Evolutionary conservation across 2,888 invertebrate genomes (phyloP), one percentile per base, ranked within the genome.

Genomic region (Cheilosia variabilis): DNA sequence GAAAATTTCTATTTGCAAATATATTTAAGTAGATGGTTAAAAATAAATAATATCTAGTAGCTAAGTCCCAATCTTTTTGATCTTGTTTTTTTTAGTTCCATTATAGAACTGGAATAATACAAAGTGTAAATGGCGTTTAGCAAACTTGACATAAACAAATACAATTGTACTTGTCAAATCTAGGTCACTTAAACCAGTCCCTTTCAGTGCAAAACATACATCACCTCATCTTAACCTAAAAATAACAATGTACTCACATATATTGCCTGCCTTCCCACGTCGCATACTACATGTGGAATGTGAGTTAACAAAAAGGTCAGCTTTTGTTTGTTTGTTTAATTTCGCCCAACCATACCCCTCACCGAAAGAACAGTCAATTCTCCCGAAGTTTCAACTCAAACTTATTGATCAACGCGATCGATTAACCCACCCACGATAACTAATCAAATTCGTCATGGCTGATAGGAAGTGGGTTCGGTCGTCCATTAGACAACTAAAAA

Each of bases 401-500:
- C 52, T 68, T 60, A 62, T 43, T 68, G 68, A 34, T 60, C 31
- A 53, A 55, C 17, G n/a, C 57, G 37, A 55, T 13, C 34, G 31
- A 63, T 34, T 45, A 24, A 43, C 66, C 47, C 41, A 68, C 22
- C 65, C 27, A 55, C 71, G 80, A 75, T 80, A 75, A 71, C 75
- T 81, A 86, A 81, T 86, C 86, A 86, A 86, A 86, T 55, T 57
- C 86, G 81, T 81, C 81, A 86, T 80, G 81, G 72, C 72, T 86
- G 81, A 71, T 72, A 53, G 81, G 72, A 86, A 81, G 52, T 81
- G 86, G 81, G 86, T 52, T 81, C 72, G 86, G 86, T 72, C 50
- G 50, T 45, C 66, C 34, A 75, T 71, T 72, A 47, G 22, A 45
- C 72, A 58, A 55, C 62, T 43, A 52, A 62, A 77, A 65, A 53